Evolutionary conservation across 2,888 invertebrate genomes (phyloP).

Genomic region (Hermodice carunculata): DNA sequence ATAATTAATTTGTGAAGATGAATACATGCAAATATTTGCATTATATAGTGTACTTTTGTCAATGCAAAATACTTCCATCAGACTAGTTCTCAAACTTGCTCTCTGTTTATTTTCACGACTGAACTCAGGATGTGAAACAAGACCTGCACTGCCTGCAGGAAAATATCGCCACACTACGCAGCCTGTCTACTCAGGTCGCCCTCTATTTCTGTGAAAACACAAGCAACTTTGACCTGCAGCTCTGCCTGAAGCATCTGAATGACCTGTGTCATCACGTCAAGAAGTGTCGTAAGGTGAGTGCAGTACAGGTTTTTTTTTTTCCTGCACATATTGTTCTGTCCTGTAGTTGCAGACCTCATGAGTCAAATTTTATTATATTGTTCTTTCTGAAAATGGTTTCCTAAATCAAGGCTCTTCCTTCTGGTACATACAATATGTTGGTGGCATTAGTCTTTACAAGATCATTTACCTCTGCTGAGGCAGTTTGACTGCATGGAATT

Average conservation of each 20-base stretch:
- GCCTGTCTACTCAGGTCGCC: slow-evolving; percentile 51
- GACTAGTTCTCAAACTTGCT: not conserved
- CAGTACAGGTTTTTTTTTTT: not conserved
- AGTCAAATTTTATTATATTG: no score
- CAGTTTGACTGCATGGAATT: no score
- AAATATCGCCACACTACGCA: slow-evolving; percentile 49
- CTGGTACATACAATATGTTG: no score
- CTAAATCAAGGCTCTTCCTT: no score
- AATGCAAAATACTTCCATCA: not conserved
- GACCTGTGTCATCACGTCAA: slow-evolving; percentile 53
- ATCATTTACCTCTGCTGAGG: no score
- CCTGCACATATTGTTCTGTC: no score
- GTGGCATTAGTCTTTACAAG: no score
- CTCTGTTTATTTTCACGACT: slow-evolving; percentile 40
- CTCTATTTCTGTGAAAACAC: slow-evolving; percentile 61
- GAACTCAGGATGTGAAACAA: slow-evolving; percentile 45
- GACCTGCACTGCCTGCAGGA: slow-evolving; percentile 53
- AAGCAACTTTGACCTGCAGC: slow-evolving; percentile 54
- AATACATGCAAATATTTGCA: no score
- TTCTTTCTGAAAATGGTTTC: no score
- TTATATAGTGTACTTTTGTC: no score
- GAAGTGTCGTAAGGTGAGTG: slow-evolving; percentile 48
- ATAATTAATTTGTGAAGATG: no score
- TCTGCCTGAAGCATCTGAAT: slow-evolving; percentile 48
- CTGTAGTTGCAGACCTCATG: no score